Evolutionary conservation across 2,113 vertebrate species (phyloP), one percentile per base, ranked within the genome.

Genomic region (Catharus minimus): DNA sequence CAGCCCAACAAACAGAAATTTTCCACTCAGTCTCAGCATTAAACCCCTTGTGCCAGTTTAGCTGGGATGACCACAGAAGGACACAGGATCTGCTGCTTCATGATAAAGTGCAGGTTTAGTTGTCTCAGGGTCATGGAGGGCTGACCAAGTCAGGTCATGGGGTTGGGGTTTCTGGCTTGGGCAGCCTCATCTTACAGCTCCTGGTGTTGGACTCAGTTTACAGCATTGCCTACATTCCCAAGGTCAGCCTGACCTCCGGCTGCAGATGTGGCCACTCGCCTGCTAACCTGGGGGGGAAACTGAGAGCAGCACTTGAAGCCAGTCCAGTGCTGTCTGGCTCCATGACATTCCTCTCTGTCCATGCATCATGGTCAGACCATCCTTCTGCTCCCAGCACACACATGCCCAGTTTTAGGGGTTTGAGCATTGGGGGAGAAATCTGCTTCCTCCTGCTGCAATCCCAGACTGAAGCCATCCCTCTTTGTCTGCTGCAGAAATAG

Each of bases 351-450:
- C 33, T 71, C 15, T 2, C 6, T 47, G 57, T 65, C 53, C 2
- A 0, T 50, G 49, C 26, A 49, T 47, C 32, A 13, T 0, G 2
- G 6, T 24, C 0, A 0, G 30, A 61, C 10, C 11, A 9, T 75
- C 36, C 53, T 71, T 86, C n/a, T 86, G 32, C 66, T 86, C 43
- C 65, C 73, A 67, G 68, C 61, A 56, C 8, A 36, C 9, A 52
- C 10, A 14, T 20, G 20, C 20, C 36, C 39, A 19, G 14, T 47
- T 83, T 55, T 49, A 52, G 36, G 24, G 28, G 11, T 20, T 28
- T 71, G 47, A 71, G 15, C 0, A 0, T 5, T 32, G n/a, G 12
- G 57, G 33, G 24, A 76, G 47, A 74, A 86, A 69, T 50, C 32
- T 7, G 2, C 39, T 56, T 13, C 9, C 12, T 12, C 1, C n/a